A percentile compares a stretch with the other conserved stretches of the same genome.
Evolutionary conservation across 1,140 invertebrate species (phyloP).

Genomic region (Pseudomyrmex dendroicus): DNA sequence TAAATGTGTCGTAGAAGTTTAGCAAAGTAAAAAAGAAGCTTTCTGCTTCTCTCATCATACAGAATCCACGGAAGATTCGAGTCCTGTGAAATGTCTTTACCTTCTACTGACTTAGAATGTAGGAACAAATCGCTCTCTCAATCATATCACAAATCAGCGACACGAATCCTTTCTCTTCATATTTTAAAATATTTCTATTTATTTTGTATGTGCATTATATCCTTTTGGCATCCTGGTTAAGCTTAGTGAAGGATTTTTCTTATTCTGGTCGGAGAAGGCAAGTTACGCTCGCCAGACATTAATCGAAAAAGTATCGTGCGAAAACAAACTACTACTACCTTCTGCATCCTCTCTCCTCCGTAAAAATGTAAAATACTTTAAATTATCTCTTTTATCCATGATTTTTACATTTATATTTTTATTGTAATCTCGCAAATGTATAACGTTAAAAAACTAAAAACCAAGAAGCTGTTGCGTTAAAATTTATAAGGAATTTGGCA

Average conservation of each 20-base stretch:
- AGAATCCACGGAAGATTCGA: not conserved
- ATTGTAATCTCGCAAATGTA: not conserved
- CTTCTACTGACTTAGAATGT: constrained; percentile 32
- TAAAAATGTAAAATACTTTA: too few species aligned
- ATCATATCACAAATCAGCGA: constrained; percentile 17
- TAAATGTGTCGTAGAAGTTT: constrained; percentile 1
- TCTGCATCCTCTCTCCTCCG: too few species aligned
- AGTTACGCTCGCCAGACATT: too few species aligned
- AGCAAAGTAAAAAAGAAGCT: not conserved
- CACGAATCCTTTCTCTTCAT: not conserved
- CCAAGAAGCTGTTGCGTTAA: not conserved
- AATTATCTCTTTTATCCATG: too few species aligned
- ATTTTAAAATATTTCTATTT: not conserved
- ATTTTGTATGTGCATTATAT: too few species aligned
- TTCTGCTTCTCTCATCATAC: not conserved
- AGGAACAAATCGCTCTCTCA: constrained; percentile 8
- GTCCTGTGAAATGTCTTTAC: constrained; percentile 8
- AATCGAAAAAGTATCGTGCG: too few species aligned
- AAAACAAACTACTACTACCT: too few species aligned
- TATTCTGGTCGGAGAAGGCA: too few species aligned
- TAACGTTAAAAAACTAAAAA: too few species aligned
- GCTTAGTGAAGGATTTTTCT: too few species aligned
- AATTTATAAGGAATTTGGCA: constrained; percentile 21
- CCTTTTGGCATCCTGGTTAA: too few species aligned
- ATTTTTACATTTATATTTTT: too few species aligned